These are phyloP conservation scores for Coenonympha arcania DNA, from an alignment of 2,888 invertebrate genomes.

Conservation along the genomic window DNA sequence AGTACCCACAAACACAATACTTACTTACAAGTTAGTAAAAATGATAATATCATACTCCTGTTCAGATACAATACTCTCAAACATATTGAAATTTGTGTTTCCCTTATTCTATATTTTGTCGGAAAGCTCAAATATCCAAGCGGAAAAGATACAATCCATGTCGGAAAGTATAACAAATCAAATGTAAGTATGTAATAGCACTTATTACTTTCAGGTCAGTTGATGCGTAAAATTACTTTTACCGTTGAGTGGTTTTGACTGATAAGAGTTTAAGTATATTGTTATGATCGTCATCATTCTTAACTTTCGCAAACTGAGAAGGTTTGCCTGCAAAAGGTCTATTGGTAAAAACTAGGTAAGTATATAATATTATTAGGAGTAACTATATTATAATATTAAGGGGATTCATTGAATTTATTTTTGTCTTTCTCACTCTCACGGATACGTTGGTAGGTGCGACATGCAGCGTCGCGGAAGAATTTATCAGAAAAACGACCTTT, in stretches of 20 bases:
- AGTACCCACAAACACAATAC: conserved; percentile 7
- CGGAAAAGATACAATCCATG: background rate
- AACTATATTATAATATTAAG: too few species aligned
- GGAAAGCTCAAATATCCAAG: background rate
- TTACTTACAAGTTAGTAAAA: conserved; percentile 24
- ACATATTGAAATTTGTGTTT: conserved; percentile 5
- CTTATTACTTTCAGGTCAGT: conserved; percentile 25
- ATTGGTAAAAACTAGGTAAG: too few species aligned
- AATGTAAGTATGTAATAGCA: conserved; percentile 1
- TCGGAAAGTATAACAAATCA: conserved; percentile 3
- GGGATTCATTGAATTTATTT: too few species aligned
- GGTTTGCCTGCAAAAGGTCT: too few species aligned
- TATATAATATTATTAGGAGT: too few species aligned
- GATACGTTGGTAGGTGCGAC: too few species aligned
- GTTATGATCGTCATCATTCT: background rate
- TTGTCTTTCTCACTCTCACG: too few species aligned
- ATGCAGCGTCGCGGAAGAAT: too few species aligned
- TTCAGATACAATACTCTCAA: conserved; percentile 7
- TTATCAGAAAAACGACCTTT: too few species aligned
- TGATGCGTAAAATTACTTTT: conserved; percentile 51
- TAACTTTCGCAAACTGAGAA: too few species aligned
- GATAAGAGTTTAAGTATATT: conserved; percentile 7
- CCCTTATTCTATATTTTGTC: background rate
- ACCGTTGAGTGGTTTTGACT: conserved; percentile 37
- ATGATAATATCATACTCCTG: conserved; percentile 18